Conservation (phyloP, 35 echinoderm and acorn worm species). For the Holothuria glaberrima region DNA sequence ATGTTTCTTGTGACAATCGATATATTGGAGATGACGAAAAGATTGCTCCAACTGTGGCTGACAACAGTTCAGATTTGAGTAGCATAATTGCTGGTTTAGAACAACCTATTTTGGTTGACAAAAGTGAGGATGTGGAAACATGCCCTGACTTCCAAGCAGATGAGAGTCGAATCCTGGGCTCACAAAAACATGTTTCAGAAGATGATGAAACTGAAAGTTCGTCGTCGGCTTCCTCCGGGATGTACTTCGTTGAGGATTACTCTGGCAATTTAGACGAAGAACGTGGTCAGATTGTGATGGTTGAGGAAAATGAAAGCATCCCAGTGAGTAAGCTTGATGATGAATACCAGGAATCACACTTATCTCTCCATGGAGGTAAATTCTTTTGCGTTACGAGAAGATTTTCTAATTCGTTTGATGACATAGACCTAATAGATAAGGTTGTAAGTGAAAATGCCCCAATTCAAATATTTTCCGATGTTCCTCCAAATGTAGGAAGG, state of each 20-base stretch:
- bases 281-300: neutral
- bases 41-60: neutral
- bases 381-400: slow-evolving; percentile 10
- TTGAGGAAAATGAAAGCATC: neutral
- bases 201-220: slow-evolving; percentile 13
- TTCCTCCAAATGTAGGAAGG: neutral
- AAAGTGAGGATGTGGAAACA: neutral
- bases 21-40: neutral
- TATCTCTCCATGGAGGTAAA: neutral
- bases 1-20: neutral
- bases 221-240: slow-evolving; percentile 21
- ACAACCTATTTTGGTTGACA: neutral
- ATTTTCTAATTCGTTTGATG: neutral
- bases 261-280: neutral
- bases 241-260: neutral
- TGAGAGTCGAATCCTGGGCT: neutral
- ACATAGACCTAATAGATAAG: neutral
- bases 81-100: neutral
- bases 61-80: neutral
- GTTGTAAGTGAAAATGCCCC: neutral
- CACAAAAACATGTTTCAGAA: neutral
- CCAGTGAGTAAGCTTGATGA: neutral
- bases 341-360: neutral
- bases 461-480: neutral
- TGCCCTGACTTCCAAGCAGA: neutral